These are phyloP conservation scores for Drosophila repleta DNA, from an alignment of 1,140 invertebrate species.

Conservation along the genomic window DNA sequence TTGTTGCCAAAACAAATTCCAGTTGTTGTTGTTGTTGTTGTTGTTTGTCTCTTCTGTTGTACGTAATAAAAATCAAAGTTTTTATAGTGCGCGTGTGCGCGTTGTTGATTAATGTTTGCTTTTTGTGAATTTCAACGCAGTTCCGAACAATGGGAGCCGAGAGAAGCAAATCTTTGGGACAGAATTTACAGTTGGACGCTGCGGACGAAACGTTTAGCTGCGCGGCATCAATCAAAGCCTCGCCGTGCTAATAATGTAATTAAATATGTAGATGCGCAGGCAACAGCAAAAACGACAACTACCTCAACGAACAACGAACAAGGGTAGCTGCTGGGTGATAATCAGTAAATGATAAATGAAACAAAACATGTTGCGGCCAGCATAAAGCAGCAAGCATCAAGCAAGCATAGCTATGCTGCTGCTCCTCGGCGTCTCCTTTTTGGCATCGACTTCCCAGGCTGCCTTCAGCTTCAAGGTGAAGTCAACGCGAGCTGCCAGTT, in stretches of 20 bases:
- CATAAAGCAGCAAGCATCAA: too few relatives aligned
- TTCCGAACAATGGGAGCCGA: slow-evolving; percentile 17
- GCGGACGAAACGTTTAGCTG: slow-evolving; percentile 67
- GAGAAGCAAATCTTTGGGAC: slow-evolving; percentile 6
- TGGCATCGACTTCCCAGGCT: background rate
- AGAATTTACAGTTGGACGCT: slow-evolving; percentile 25
- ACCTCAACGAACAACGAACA: slow-evolving; percentile 26
- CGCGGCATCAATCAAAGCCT: slow-evolving; percentile 78
- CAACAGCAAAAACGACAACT: slow-evolving; percentile 16
- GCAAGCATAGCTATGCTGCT: too few relatives aligned
- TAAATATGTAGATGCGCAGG: slow-evolving; percentile 69
- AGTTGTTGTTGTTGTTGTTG: slow-evolving; percentile 34
- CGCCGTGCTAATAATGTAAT: slow-evolving; percentile 77
- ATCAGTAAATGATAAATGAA: slow-evolving; percentile 82
- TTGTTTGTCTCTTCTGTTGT: slow-evolving; percentile 8
- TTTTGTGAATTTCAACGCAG: slow-evolving; percentile 53
- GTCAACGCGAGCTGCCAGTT: slow-evolving; percentile 73
- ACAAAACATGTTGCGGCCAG: slow-evolving; percentile 60
- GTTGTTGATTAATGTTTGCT: slow-evolving; percentile 74
- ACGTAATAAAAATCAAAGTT: slow-evolving; percentile 33
- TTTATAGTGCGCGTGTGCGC: slow-evolving; percentile 78
- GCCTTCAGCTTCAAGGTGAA: slow-evolving; percentile 65
- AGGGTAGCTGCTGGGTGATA: slow-evolving; percentile 71
- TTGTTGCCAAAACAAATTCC: slow-evolving; percentile 17
- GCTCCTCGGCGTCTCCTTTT: background rate